These are phyloP conservation scores for Sciurus carolinensis DNA, from an alignment of 2,797 vertebrate genomes.

Conservation along the genomic window DNA sequence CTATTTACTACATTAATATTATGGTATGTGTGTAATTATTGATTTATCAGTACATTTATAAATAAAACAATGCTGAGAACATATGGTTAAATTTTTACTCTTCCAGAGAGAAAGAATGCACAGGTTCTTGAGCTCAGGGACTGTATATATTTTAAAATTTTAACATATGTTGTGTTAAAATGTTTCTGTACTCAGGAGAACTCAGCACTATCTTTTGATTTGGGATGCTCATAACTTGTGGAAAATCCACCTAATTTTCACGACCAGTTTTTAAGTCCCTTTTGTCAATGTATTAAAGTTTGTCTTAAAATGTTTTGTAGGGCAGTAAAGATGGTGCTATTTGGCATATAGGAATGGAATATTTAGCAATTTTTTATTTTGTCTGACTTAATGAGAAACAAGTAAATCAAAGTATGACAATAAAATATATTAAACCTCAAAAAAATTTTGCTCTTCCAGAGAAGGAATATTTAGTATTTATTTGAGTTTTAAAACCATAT, in stretches of 20 bases:
- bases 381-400: constrained; percentile 63
- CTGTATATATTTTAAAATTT: background rate
- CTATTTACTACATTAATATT: background rate
- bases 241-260: constrained; percentile 18
- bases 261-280: background rate
- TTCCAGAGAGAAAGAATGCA: background rate
- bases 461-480: constrained; percentile 33
- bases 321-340: background rate
- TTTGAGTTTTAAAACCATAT: constrained; percentile 8
- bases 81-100: background rate
- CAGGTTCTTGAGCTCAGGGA: background rate
- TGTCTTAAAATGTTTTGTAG: too few species aligned
- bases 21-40: background rate
- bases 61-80: background rate
- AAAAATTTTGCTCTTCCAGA: background rate
- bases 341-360: constrained; percentile 37
- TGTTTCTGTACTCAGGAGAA: background rate
- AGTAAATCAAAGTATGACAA: constrained; percentile 66
- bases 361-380: constrained; percentile 42
- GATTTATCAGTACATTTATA: background rate
- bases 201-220: background rate
- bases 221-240: background rate
- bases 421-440: constrained; percentile 67
- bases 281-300: too few species aligned
- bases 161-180: background rate